Evolutionary conservation across 2,113 vertebrate species (phyloP), one percentile per base, ranked within the genome.

Genomic region (Melozone crissalis): DNA sequence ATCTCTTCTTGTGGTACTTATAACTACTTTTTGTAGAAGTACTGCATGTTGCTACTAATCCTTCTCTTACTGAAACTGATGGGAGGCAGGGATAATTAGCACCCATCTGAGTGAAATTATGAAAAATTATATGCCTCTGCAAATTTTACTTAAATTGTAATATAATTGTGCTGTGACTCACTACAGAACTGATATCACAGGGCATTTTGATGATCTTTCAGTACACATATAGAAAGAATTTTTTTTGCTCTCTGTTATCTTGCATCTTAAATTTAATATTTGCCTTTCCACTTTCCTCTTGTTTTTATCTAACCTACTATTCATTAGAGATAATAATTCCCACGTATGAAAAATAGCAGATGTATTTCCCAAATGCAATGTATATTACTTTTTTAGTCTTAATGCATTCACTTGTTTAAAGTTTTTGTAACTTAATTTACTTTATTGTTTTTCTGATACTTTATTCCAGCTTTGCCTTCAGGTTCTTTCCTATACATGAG

Each of bases 361-460:
- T 37, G 5, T 57, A 75, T 67, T 61, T 18, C 17, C 8, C 15
- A 68, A 54, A 69, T 46, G 10, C 12, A 79, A 23, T 28, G 5
- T 0, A 0, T 51, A n/a, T 21, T 73, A 33, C 11, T 19, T 37
- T 47, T 58, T 73, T 3, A 15, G 21, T 44, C 3, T 57, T 81
- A 51, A 23, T 59, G 49, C 1, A 10, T 75, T 72, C 5, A 13
- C 9, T 79, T 27, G 31, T 84, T 58, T 11, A 15, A 71, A 28
- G 15, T 9, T 21, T 49, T 68, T 7, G 1, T 44, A 49, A 76
- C 31, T 79, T 22, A 65, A 28, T 89, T 81, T 71, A 43, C 18
- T 77, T 58, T 31, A 17, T n/a, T 75, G 2, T 67, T 79, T 81
- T 87, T 65, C 51, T 91, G 33, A 69, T 21, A 31, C 63, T 91